Percentiles rank a stretch among this genome's conserved stretches.
These are phyloP conservation scores for Paradoxurus hermaphroditus DNA, from an alignment of 2,113 vertebrate genomes.

Conservation along the genomic window DNA sequence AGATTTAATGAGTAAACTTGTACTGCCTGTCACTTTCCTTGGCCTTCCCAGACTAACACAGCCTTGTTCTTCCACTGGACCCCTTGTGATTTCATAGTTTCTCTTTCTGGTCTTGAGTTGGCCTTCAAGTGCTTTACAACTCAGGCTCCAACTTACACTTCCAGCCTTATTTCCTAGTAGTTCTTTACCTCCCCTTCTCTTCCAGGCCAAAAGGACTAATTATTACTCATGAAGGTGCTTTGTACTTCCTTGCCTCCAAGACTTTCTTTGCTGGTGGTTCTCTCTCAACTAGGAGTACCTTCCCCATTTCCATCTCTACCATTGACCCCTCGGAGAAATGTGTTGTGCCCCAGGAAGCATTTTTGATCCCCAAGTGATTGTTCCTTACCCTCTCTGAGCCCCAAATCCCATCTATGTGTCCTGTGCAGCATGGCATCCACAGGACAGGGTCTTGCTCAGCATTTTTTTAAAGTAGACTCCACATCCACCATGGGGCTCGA, in stretches of 20 bases:
- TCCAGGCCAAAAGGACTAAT: background rate
- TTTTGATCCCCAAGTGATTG: background rate
- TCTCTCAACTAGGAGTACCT: background rate
- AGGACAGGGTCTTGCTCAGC: background rate
- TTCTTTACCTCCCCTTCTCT: background rate
- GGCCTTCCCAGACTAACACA: background rate
- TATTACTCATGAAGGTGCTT: background rate
- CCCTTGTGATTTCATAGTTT: background rate
- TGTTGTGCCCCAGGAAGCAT: background rate
- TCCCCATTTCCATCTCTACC: background rate
- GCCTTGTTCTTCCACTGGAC: background rate
- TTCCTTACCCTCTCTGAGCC: background rate
- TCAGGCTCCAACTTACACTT: background rate
- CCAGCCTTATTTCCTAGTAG: background rate
- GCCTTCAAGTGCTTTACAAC: background rate
- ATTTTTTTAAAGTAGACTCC: background rate
- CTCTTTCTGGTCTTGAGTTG: background rate
- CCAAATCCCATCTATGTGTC: background rate
- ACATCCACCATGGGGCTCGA: background rate
- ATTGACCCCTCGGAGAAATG: background rate
- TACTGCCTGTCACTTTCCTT: background rate
- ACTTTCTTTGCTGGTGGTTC: background rate
- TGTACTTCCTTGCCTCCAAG: background rate
- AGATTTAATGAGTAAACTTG: background rate
- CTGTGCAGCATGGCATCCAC: background rate